phyloP scores from a whole-genome alignment of 2,888 invertebrate species.

The Pycnomerus fuliginosus region DNA sequence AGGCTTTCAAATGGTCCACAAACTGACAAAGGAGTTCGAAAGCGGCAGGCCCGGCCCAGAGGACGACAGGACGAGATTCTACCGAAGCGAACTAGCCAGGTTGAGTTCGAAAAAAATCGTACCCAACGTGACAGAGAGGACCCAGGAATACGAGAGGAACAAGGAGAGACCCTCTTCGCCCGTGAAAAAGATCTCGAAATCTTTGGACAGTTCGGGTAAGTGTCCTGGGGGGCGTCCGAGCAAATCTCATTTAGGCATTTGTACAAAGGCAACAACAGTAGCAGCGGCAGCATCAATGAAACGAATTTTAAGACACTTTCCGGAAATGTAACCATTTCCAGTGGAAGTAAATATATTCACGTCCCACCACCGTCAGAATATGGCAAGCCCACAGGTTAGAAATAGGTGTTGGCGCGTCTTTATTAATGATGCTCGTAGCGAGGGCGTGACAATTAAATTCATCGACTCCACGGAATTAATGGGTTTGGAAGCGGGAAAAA shows the following conservation, averaged over 20 bases:
- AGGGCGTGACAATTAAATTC: slow-evolving; percentile 36
- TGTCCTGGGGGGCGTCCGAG: slow-evolving; percentile 1
- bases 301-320: slow-evolving; percentile 53
- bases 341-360: slow-evolving; percentile 78
- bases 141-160: slow-evolving; percentile 75
- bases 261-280: slow-evolving; percentile 48
- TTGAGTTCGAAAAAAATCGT: slow-evolving; percentile 68
- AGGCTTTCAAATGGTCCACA: slow-evolving; percentile 72
- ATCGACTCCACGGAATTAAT: slow-evolving; percentile 15
- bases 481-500: slow-evolving; percentile 5
- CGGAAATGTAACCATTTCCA: slow-evolving; percentile 74
- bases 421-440: slow-evolving; percentile 27
- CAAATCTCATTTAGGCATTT: slow-evolving; percentile 9
- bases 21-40: slow-evolving; percentile 73
- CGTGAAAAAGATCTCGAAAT: slow-evolving; percentile 55
- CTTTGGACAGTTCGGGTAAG: slow-evolving; percentile 58
- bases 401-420: slow-evolving; percentile 27
- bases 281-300: slow-evolving; percentile 53
- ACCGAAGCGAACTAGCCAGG: slow-evolving; percentile 64
- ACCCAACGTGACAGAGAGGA: slow-evolving; percentile 72
- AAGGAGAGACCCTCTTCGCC: no score
- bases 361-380: slow-evolving; percentile 71
- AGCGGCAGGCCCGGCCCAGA: slow-evolving; percentile 61
- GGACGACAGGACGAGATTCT: slow-evolving; percentile 63
- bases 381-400: slow-evolving; percentile 41